Conservation (phyloP, 2,113 vertebrate species). For the Charina bottae region DNA sequence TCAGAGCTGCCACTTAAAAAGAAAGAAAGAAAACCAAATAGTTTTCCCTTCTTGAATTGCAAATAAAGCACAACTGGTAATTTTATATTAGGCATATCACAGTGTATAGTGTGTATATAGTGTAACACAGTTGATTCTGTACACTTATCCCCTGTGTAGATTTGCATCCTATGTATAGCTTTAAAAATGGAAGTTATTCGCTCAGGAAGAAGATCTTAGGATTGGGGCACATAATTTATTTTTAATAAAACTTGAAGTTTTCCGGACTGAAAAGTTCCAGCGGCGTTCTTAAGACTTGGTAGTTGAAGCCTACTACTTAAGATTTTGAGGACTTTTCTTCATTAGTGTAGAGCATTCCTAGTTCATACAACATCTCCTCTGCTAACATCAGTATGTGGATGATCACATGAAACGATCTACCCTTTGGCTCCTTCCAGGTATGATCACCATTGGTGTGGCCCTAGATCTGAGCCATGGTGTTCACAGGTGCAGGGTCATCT, state of each 20-base stretch:
- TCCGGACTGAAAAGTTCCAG: not conserved
- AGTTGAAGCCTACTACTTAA: not conserved
- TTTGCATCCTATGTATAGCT: not conserved
- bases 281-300: not conserved
- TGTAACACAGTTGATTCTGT: too few relatives aligned
- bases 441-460: not conserved
- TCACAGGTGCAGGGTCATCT: not conserved
- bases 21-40: not conserved
- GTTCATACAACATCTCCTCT: not conserved
- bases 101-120: not conserved
- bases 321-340: not conserved
- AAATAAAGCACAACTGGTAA: not conserved
- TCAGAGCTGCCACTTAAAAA: not conserved
- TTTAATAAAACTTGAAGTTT: not conserved
- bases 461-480: not conserved
- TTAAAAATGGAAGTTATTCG: not conserved
- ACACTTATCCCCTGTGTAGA: not conserved
- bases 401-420: not conserved
- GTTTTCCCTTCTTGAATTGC: not conserved
- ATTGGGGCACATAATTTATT: not conserved
- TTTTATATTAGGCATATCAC: not conserved
- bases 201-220: not conserved
- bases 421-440: not conserved
- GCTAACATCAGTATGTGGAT: not conserved
- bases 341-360: not conserved